A percentile compares a stretch with the other conserved stretches of the same genome.
Conservation (phyloP, 2,113 vertebrate genomes). For the Brachyhypopomus gauderio region DNA sequence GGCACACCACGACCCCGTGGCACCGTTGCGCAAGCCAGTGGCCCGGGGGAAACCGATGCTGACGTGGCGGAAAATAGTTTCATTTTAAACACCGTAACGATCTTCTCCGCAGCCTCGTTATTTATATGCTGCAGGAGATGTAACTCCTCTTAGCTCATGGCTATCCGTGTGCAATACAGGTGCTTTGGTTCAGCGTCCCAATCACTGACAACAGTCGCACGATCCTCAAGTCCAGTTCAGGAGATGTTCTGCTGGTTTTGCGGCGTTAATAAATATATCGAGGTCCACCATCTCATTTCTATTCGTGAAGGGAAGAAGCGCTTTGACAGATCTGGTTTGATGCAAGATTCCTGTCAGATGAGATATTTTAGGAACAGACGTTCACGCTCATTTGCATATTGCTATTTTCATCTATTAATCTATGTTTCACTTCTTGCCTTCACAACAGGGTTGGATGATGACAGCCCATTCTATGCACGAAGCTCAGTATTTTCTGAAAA, state of each 20-base stretch:
- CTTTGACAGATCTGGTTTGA: conserved; percentile 37
- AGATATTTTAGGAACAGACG: conserved; percentile 14
- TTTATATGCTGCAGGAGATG: not conserved
- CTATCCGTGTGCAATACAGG: not conserved
- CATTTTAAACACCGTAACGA: conserved; percentile 4
- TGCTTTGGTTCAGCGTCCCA: conserved; percentile 9
- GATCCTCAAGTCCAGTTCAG: conserved; percentile 6
- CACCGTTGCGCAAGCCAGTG: not conserved
- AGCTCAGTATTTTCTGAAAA: conserved; percentile 2
- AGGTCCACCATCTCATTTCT: conserved; percentile 20
- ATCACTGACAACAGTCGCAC: not conserved
- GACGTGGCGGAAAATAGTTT: conserved; percentile 1
- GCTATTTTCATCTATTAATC: conserved; percentile 11
- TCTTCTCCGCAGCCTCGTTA: not conserved
- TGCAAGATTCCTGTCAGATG: conserved; percentile 6
- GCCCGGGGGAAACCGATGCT: not conserved
- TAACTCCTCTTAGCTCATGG: not conserved
- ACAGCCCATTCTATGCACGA: not conserved
- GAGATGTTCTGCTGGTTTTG: conserved; percentile 10
- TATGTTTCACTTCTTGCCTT: conserved; percentile 9
- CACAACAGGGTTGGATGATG: not conserved
- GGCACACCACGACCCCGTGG: not conserved
- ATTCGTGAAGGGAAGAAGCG: conserved; percentile 25
- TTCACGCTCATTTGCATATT: conserved; percentile 8
- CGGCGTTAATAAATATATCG: conserved; percentile 9